phyloP scores from a whole-genome alignment of 30 jellyfish, hydroid and myxozoan species.

The Mastigias papua region DNA sequence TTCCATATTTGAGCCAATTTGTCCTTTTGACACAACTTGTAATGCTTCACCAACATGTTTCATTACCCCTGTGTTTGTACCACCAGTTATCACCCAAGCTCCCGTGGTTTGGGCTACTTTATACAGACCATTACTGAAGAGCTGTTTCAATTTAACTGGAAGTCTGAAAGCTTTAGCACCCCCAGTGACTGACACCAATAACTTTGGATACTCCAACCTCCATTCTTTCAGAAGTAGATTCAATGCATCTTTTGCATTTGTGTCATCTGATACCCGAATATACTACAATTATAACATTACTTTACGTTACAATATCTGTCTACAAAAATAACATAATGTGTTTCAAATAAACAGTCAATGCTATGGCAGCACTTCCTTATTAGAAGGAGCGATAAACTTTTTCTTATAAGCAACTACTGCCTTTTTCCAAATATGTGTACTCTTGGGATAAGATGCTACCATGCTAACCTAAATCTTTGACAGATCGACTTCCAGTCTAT shows the following conservation, averaged over 20 bases:
- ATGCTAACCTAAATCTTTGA: no score
- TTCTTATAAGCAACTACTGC: no score
- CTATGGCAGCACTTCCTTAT: no score
- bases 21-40: conserved; percentile 83
- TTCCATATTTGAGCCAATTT: conserved; percentile 30
- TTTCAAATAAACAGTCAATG: neutral
- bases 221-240: conserved; percentile 80
- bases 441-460: no score
- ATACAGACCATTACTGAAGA: conserved; percentile 76
- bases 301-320: neutral
- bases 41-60: conserved; percentile 99
- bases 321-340: neutral
- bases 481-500: no score
- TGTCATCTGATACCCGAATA: conserved; percentile 78
- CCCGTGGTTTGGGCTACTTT: conserved; percentile 99
- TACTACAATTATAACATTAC: conserved; percentile 42
- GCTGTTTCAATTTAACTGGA: conserved; percentile 69
- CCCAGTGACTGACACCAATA: conserved; percentile 96
- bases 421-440: no score
- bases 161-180: conserved; percentile 90
- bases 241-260: conserved; percentile 67
- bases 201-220: conserved; percentile 83
- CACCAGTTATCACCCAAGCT: conserved; percentile 99
- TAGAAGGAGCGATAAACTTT: no score
- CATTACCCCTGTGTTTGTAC: conserved; percentile 99